These are phyloP conservation scores for Synchiropus splendidus DNA, from an alignment of 2,113 vertebrate species.

Conservation along the genomic window DNA sequence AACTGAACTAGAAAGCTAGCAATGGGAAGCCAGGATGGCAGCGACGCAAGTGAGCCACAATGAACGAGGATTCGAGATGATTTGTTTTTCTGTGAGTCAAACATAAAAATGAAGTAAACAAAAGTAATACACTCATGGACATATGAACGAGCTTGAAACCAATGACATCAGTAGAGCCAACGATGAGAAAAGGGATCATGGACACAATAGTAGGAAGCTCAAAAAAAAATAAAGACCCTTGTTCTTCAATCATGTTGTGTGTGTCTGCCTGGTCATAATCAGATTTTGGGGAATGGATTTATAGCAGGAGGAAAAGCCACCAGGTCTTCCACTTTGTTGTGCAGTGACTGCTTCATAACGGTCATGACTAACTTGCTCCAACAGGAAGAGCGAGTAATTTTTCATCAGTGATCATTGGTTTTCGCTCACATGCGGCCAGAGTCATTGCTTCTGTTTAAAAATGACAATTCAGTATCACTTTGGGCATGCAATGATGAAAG, in stretches of 20 bases:
- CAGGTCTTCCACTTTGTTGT: no score
- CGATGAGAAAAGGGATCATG: background rate
- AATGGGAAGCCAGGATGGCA: constrained; percentile 28
- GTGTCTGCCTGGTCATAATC: no score
- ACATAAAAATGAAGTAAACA: constrained; percentile 28
- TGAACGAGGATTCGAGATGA: constrained; percentile 4
- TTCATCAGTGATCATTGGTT: no score
- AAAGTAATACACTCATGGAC: constrained; percentile 46
- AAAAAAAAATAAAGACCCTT: no score
- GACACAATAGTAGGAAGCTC: no score
- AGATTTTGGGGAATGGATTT: no score
- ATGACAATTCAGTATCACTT: constrained; percentile 14
- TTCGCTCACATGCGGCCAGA: constrained; percentile 2
- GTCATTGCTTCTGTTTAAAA: constrained; percentile 52
- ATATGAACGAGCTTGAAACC: background rate
- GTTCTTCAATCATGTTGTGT: background rate
- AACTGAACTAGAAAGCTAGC: constrained; percentile 59
- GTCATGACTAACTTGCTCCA: no score
- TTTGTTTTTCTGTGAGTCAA: no score
- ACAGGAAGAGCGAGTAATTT: no score
- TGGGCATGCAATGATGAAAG: constrained; percentile 27
- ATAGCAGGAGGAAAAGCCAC: no score
- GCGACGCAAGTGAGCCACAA: constrained; percentile 7
- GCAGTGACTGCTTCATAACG: no score
- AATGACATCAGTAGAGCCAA: background rate